A percentile compares a stretch with the other conserved stretches of the same genome.
Conservation (phyloP, 2,113 vertebrate species). For the Caretta caretta region DNA sequence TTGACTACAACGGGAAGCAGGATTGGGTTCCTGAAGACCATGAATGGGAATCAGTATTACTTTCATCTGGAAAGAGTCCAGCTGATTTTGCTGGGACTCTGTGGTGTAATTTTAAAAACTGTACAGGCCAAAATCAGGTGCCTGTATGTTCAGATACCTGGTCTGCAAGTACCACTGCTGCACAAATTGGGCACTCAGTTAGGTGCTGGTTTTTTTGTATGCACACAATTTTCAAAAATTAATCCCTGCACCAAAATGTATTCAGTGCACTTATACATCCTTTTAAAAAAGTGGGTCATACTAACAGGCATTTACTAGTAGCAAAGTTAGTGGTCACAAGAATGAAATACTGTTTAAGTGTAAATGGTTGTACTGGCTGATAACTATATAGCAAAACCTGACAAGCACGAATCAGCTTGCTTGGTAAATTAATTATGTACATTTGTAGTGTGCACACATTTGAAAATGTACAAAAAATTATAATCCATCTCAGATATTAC, state of each 20-base stretch:
- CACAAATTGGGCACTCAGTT: neutral
- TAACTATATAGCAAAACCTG: neutral
- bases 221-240: neutral
- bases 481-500: neutral
- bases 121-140: neutral
- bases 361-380: neutral
- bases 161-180: neutral
- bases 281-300: neutral
- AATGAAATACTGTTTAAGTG: neutral
- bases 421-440: neutral
- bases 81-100: neutral
- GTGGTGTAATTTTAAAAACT: neutral
- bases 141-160: neutral
- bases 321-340: neutral
- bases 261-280: rapidly evolving
- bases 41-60: neutral
- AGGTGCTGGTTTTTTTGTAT: neutral
- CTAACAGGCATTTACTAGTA: neutral
- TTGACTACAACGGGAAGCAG: neutral
- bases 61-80: neutral
- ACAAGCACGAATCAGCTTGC: neutral
- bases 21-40: neutral
- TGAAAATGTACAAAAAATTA: neutral
- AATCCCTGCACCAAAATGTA: neutral
- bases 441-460: neutral